phyloP scores from a whole-genome alignment of 35 echinoderm and acorn worm species.

The Apostichopus parvimensis region DNA sequence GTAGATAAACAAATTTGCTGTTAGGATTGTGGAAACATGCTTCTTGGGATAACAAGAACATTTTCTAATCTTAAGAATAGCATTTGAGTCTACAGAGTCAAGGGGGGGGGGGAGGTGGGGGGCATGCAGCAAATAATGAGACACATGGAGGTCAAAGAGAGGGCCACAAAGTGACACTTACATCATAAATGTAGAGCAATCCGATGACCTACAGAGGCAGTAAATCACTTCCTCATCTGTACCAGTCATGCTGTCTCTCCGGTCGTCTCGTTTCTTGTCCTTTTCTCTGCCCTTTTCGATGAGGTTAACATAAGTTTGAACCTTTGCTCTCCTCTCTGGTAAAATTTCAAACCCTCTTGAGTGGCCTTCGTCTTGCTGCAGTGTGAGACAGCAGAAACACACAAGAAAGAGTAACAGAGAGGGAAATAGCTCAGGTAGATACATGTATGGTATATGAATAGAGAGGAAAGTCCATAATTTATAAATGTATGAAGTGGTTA shows the following conservation, averaged over 20 bases:
- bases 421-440: too few species aligned
- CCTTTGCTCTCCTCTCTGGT: constrained; percentile 89
- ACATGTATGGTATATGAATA: too few species aligned
- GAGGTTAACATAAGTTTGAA: constrained; percentile 79
- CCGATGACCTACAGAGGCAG: constrained; percentile 81
- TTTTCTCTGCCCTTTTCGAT: constrained; percentile 82
- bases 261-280: constrained; percentile 48
- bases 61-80: too few species aligned
- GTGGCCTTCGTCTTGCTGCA: constrained; percentile 19
- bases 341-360: constrained; percentile 30
- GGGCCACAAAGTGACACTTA: constrained; percentile 29
- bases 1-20: too few species aligned
- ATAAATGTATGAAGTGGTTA: too few species aligned
- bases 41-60: too few species aligned
- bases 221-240: constrained; percentile 57
- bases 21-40: too few species aligned
- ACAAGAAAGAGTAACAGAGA: neutral
- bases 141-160: too few species aligned
- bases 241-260: constrained; percentile 26
- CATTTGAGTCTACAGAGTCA: too few species aligned
- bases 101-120: too few species aligned
- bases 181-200: constrained; percentile 92
- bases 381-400: neutral
- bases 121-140: too few species aligned
- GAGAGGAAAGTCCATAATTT: too few species aligned